Percentiles rank a stretch among this genome's conserved stretches.
phyloP scores from a whole-genome alignment of 2,113 vertebrate genomes.

The Spea multiplicata region DNA sequence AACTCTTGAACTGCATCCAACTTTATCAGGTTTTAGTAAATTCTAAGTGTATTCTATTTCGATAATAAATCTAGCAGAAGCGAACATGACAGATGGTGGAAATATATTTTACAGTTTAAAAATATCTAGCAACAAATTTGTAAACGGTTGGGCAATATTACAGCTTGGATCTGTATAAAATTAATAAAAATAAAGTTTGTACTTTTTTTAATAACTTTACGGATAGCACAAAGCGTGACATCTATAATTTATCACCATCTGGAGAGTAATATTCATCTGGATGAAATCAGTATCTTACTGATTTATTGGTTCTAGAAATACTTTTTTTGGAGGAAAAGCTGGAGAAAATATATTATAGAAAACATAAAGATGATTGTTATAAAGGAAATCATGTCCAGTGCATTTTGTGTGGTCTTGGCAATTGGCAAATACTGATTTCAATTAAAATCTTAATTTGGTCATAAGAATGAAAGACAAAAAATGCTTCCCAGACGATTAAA shows the following conservation, averaged over 20 bases:
- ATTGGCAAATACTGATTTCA: conserved; percentile 2
- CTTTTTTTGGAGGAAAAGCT: not conserved
- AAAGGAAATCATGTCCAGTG: not conserved
- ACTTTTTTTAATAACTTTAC: not conserved
- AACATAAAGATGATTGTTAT: not conserved
- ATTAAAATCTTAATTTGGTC: not conserved
- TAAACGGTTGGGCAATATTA: not conserved
- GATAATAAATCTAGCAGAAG: not conserved
- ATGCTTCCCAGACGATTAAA: conserved; percentile 7
- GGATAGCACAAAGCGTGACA: not conserved
- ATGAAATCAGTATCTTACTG: not conserved
- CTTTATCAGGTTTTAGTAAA: too few species aligned
- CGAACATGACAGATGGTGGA: not conserved
- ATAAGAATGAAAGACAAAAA: not conserved
- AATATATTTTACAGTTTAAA: not conserved
- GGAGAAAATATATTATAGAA: not conserved
- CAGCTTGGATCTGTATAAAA: not conserved
- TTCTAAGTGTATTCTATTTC: too few species aligned
- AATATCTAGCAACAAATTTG: not conserved
- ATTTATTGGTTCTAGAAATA: conserved; percentile 4
- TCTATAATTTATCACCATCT: conserved; percentile 2
- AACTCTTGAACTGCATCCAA: too few species aligned
- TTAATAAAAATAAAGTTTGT: not conserved
- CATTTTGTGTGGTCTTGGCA: not conserved
- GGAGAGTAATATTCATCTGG: conserved; percentile 1